A percentile compares a stretch with the other conserved stretches of the same genome.
phyloP scores from a whole-genome alignment of 2,113 vertebrate genomes.

The Larimichthys polyactis region DNA sequence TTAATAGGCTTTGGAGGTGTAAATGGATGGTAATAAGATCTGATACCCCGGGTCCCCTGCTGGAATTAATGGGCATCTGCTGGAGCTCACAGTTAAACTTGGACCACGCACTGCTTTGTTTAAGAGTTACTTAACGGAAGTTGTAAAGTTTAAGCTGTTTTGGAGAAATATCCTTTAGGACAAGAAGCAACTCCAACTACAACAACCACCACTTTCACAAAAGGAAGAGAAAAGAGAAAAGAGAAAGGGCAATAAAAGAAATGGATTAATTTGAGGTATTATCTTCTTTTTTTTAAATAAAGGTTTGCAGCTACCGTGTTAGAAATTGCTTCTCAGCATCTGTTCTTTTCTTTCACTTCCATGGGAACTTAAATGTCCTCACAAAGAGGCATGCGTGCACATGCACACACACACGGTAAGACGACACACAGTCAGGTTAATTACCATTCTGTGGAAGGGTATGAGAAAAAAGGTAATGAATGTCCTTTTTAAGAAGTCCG shows the following conservation, averaged over 20 bases:
- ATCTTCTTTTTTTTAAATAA: background rate
- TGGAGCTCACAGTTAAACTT: conserved; percentile 55
- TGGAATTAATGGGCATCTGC: conserved; percentile 71
- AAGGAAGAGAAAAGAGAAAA: background rate
- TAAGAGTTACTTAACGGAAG: conserved; percentile 56
- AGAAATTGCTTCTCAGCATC: conserved; percentile 61
- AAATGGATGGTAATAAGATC: conserved; percentile 69
- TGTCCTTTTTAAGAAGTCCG: conserved; percentile 61
- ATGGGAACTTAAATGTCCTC: background rate
- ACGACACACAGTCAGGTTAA: conserved; percentile 71
- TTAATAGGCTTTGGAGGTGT: conserved; percentile 69
- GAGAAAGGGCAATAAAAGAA: background rate
- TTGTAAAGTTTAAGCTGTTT: conserved; percentile 48
- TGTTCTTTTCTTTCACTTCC: conserved; percentile 27
- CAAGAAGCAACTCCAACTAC: background rate
- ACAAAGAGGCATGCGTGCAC: conserved; percentile 3
- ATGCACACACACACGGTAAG: conserved; percentile 24
- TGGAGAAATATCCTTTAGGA: conserved; percentile 28
- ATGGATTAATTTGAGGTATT: background rate
- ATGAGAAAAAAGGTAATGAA: conserved; percentile 62
- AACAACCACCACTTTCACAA: conserved; percentile 16
- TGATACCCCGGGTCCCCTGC: conserved; percentile 52
- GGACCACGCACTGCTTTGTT: conserved; percentile 58
- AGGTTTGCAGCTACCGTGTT: conserved; percentile 11
- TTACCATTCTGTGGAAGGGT: conserved; percentile 64